Conservation (phyloP, 2,113 vertebrate species). For the Jaculus jaculus region DNA sequence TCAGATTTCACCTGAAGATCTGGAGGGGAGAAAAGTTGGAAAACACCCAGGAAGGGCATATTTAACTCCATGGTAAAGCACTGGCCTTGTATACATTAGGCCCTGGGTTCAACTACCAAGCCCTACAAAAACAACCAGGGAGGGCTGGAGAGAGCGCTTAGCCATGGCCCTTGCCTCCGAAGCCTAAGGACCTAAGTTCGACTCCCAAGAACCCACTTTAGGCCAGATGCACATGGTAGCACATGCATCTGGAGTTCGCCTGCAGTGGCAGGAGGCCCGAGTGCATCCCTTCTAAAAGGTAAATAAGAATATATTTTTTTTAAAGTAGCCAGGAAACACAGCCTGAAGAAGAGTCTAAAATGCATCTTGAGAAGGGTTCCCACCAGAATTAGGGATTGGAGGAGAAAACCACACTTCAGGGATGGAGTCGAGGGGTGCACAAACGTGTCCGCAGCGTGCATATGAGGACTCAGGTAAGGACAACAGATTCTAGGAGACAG, state of each 20-base stretch:
- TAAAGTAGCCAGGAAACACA: background rate
- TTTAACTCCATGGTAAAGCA: background rate
- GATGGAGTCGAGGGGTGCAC: no score
- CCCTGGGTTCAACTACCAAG: no score
- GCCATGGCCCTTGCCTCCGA: no score
- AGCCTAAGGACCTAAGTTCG: no score
- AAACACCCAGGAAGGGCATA: background rate
- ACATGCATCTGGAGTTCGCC: no score
- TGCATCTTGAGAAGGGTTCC: background rate
- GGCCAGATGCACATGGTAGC: no score
- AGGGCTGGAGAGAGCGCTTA: background rate
- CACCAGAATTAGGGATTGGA: background rate
- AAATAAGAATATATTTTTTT: no score
- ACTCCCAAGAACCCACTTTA: no score
- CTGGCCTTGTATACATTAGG: no score
- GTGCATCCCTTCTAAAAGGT: no score
- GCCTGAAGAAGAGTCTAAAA: background rate
- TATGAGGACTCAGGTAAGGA: background rate
- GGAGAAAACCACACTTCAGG: fast-evolving
- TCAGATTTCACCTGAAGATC: slow-evolving; percentile 94
- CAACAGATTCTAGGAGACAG: background rate
- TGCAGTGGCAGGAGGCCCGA: no score
- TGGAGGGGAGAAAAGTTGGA: slow-evolving; percentile 59
- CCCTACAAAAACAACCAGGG: background rate
- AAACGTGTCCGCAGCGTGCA: background rate